A percentile compares a stretch with the other conserved stretches of the same genome.
Evolutionary conservation across 2,888 invertebrate genomes (phyloP).

Genomic region (Linnaemya vulpina): DNA sequence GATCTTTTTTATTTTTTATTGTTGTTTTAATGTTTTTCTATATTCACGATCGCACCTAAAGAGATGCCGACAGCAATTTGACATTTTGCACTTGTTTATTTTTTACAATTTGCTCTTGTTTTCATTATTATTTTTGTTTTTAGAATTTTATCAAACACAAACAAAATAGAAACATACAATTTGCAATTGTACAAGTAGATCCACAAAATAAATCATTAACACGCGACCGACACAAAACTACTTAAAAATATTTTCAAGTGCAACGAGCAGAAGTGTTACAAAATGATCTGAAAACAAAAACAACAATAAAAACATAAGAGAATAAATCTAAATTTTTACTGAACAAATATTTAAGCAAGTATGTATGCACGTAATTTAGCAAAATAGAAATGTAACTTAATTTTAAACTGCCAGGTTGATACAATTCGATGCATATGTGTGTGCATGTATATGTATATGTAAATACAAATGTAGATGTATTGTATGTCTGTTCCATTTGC

Average conservation of each 20-base stretch:
- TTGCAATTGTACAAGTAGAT: slow-evolving; percentile 12
- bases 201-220: slow-evolving; percentile 25
- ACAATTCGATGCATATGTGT: neutral
- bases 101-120: slow-evolving; percentile 35
- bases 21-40: slow-evolving; percentile 11
- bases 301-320: slow-evolving; percentile 21
- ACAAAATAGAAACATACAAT: slow-evolving; percentile 9
- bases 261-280: slow-evolving; percentile 61
- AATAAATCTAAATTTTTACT: neutral
- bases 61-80: slow-evolving; percentile 51
- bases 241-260: slow-evolving; percentile 68
- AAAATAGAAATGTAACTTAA: slow-evolving; percentile 27
- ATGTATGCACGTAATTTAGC: neutral
- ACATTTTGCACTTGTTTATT: slow-evolving; percentile 51
- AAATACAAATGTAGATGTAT: neutral
- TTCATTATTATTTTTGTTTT: slow-evolving; percentile 31
- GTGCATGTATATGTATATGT: neutral
- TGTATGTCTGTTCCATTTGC: neutral
- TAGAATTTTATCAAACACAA: slow-evolving; percentile 38
- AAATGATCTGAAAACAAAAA: slow-evolving; percentile 58
- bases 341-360: slow-evolving; percentile 18
- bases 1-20: slow-evolving; percentile 10
- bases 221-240: slow-evolving; percentile 71
- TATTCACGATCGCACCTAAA: slow-evolving; percentile 51
- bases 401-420: slow-evolving; percentile 4